Evolutionary conservation across 2,888 invertebrate genomes (phyloP), one percentile per base, ranked within the genome.

Genomic region (Aethes cnicana): DNA sequence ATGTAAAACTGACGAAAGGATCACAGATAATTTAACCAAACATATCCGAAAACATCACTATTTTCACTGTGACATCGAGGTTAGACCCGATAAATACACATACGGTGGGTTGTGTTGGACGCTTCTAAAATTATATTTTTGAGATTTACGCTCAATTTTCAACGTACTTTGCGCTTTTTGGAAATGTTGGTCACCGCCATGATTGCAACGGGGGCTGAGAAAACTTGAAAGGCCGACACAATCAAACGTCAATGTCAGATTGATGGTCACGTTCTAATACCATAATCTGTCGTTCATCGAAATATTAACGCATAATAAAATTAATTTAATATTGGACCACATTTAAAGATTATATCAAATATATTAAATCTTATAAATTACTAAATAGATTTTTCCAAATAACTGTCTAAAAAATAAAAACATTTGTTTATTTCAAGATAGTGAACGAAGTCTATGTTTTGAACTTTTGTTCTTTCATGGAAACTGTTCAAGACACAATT

Each of bases 81-180:
- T 25, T 53, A 63, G 55, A 61, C 46, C 52, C 57, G 44, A n/a
- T 32, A 53, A 56, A 46, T 55, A 53, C 55, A 50, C 35, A 56
- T 62, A 53, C 23, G 52, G 42, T 56, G 18, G 49, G 30, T 53
- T 33, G 23, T 42, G 26, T 52, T 56, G 46, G 53, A 59, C 58
- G 50, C 21, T 56, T 55, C 55, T 50, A 47, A 36, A 44, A 33
- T 41, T 46, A 53, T 81, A 83, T 83, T 84, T 84, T 46, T 16
- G 28, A 36, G 54, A 54, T 63, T 64, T 55, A 62, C 52, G 58
- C 60, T 64, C 59, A 58, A 54, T 63, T 65, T 70, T 63, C 41
- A 67, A 87, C 88, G 66, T 88, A 89, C 89, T 88, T 89, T 89
- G 76, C 89, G 88, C 81, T 89, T 89, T 84, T 89, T 89, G 57